These are phyloP conservation scores for Patella pellucida DNA, from an alignment of 2,888 invertebrate species.

Conservation along the genomic window DNA sequence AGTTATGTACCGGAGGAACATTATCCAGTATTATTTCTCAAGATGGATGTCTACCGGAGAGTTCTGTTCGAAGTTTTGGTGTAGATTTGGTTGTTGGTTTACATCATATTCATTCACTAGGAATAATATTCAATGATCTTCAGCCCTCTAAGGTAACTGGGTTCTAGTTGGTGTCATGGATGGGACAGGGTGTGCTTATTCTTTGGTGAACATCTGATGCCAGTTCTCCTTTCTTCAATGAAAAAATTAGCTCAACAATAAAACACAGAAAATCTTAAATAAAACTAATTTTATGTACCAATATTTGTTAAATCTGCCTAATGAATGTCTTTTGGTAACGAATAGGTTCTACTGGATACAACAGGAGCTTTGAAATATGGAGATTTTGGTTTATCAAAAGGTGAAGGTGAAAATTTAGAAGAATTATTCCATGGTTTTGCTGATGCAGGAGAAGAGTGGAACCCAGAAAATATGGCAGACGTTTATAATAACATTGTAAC, in stretches of 20 bases:
- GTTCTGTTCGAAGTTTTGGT: conserved; percentile 66
- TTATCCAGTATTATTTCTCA: conserved; percentile 66
- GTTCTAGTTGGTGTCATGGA: neutral
- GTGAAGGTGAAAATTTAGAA: conserved; percentile 69
- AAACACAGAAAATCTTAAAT: neutral
- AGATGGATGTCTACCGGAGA: conserved; percentile 69
- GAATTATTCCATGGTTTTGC: conserved; percentile 68
- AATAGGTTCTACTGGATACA: conserved; percentile 70
- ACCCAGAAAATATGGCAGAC: conserved; percentile 49
- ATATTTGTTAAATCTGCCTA: neutral
- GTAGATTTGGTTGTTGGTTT: conserved; percentile 67
- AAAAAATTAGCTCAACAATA: no score
- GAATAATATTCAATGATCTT: conserved; percentile 70
- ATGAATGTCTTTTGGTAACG: conserved; percentile 15
- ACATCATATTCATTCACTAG: conserved; percentile 70
- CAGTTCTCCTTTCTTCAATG: no score
- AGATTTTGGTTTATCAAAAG: conserved; percentile 69
- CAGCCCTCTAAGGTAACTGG: conserved; percentile 68
- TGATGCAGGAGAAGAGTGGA: conserved; percentile 63
- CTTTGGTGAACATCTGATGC: no score
- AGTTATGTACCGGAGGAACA: conserved; percentile 70
- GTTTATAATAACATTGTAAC: conserved; percentile 47
- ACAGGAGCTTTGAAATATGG: conserved; percentile 68
- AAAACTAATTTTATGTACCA: neutral
- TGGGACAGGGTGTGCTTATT: no score